phyloP scores from a whole-genome alignment of 2,113 vertebrate species.

The Shinisaurus crocodilurus region DNA sequence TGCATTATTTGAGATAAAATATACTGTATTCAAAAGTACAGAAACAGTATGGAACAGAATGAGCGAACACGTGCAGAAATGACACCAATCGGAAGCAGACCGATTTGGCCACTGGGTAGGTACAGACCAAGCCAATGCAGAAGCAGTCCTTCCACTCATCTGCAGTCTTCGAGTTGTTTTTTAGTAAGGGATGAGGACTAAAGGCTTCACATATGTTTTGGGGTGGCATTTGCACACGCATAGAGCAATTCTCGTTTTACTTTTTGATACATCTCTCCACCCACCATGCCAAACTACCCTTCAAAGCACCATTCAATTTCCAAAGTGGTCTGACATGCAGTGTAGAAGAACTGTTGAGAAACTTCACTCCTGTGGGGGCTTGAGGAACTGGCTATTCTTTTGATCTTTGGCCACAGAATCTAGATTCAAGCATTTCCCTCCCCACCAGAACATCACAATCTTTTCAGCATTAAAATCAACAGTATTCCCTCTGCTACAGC shows the following conservation, averaged over 20 bases:
- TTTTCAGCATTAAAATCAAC: background rate
- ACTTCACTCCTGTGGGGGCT: background rate
- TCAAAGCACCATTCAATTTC: background rate
- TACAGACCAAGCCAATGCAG: background rate
- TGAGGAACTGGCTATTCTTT: background rate
- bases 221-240: background rate
- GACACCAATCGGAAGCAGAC: background rate
- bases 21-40: background rate
- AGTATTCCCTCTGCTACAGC: background rate
- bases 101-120: background rate
- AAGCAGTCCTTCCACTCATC: background rate
- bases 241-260: background rate
- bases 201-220: background rate
- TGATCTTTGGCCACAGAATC: background rate
- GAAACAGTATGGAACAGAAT: no score
- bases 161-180: background rate
- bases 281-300: background rate
- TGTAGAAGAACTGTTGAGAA: background rate
- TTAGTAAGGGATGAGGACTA: background rate
- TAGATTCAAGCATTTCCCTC: background rate
- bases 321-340: background rate
- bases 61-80: background rate
- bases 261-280: background rate
- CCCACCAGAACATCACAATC: background rate
- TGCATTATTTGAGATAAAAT: background rate